These are phyloP conservation scores for Amiota communis DNA, from an alignment of 2,888 invertebrate genomes.

Conservation along the genomic window DNA sequence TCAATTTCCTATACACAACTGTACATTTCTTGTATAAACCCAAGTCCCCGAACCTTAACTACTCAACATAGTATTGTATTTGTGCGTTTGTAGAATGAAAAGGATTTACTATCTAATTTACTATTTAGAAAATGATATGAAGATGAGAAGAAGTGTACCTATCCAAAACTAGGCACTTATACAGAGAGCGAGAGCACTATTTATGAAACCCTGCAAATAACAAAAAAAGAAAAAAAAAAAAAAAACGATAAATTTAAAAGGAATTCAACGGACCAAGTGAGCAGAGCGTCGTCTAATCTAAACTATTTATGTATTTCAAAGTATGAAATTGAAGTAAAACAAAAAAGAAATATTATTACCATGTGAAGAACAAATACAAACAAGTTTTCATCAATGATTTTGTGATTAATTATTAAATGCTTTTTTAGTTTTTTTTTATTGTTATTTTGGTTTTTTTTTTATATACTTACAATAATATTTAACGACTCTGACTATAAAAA, in stretches of 20 bases:
- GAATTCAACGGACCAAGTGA: constrained; percentile 70
- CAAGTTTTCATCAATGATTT: constrained; percentile 71
- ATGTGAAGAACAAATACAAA: constrained; percentile 31
- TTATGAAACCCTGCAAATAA: constrained; percentile 20
- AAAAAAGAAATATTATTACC: constrained; percentile 28
- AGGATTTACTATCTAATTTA: too few relatives aligned
- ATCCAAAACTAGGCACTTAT: not conserved
- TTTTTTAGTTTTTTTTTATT: constrained; percentile 18
- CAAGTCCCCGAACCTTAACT: not conserved
- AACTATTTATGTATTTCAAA: constrained; percentile 35
- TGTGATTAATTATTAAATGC: constrained; percentile 66
- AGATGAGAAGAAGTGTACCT: constrained; percentile 5
- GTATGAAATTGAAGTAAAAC: not conserved
- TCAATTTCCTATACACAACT: constrained; percentile 39
- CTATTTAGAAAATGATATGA: constrained; percentile 7
- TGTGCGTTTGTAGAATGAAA: too few relatives aligned
- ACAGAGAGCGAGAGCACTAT: constrained; percentile 4
- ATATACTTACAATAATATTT: constrained; percentile 47
- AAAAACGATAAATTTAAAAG: constrained; percentile 59
- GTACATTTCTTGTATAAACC: constrained; percentile 70
- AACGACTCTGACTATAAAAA: constrained; percentile 65
- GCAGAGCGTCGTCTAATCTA: constrained; percentile 69
- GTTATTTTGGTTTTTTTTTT: constrained; percentile 35
- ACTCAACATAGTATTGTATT: too few relatives aligned
- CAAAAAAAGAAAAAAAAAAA: constrained; percentile 23